Evolutionary conservation across 2,797 vertebrate genomes (phyloP).

Genomic region (Microctenopoma stevenorrisi): DNA sequence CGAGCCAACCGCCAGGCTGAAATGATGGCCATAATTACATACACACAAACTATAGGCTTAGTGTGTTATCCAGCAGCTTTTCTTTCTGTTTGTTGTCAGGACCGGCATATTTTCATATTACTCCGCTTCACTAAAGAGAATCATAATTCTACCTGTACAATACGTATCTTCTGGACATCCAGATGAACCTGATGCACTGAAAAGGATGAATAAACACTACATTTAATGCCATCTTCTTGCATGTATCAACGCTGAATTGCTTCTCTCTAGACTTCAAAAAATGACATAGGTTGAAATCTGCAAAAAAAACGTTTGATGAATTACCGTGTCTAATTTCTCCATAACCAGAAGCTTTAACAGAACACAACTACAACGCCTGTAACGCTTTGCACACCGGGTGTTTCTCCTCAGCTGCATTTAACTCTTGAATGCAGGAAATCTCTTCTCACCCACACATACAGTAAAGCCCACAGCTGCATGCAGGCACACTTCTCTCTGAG

Average conservation of each 20-base stretch:
- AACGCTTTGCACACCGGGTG: slow-evolving; percentile 25
- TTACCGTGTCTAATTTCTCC: slow-evolving; percentile 1
- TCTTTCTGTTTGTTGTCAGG: neutral
- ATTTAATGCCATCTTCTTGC: too few relatives aligned
- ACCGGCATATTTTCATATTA: neutral
- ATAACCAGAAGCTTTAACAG: slow-evolving; percentile 14
- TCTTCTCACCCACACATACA: slow-evolving; percentile 18
- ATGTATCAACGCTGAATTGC: neutral
- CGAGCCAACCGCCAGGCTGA: neutral
- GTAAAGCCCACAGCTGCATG: slow-evolving; percentile 12
- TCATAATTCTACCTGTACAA: too few relatives aligned
- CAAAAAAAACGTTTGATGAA: neutral
- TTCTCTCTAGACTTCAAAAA: neutral
- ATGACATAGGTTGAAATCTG: neutral
- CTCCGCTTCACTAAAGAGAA: neutral
- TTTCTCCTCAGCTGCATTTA: slow-evolving; percentile 21
- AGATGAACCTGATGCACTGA: too few relatives aligned
- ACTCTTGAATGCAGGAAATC: slow-evolving; percentile 13
- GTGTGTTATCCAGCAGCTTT: too few relatives aligned
- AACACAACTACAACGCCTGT: slow-evolving; percentile 4
- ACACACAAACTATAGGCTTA: too few relatives aligned
- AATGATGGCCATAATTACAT: too few relatives aligned
- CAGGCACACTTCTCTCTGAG: neutral
- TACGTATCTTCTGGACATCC: neutral
- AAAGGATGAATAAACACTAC: neutral